Evolutionary conservation across 2,888 invertebrate species (phyloP).

Genomic region (Priocnemis perturbator): DNA sequence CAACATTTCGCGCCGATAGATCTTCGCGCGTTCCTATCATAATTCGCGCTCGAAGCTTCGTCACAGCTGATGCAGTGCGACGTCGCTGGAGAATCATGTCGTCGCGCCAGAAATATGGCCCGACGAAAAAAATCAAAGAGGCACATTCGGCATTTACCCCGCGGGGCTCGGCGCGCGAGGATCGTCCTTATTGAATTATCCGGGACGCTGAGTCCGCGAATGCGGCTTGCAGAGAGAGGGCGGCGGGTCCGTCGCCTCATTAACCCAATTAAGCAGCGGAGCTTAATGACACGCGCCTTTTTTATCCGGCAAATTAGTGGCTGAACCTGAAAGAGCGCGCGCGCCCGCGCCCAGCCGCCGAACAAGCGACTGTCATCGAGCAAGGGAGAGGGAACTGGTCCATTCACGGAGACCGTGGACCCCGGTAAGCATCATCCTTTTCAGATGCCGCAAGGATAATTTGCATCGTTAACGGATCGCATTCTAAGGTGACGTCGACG

Average conservation of each 20-base stretch:
- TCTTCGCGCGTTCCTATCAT: too few species aligned
- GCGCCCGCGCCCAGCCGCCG: conserved; percentile 32
- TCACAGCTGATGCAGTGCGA: too few species aligned
- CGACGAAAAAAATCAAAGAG: too few species aligned
- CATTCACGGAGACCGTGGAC: conserved; percentile 43
- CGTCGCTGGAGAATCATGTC: too few species aligned
- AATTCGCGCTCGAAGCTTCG: too few species aligned
- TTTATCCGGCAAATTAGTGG: conserved; percentile 59
- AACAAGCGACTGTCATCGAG: conserved; percentile 48
- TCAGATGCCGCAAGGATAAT: conserved; percentile 37
- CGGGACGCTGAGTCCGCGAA: conserved; percentile 7
- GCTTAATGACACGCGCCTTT: conserved; percentile 63
- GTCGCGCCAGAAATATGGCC: conserved; percentile 15
- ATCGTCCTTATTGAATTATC: conserved; percentile 51
- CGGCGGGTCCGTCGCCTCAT: conserved; percentile 64
- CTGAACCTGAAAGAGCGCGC: conserved; percentile 37
- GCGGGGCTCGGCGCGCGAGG: neutral
- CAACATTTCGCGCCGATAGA: too few species aligned
- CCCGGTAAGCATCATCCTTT: conserved; percentile 30
- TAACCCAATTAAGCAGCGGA: conserved; percentile 68
- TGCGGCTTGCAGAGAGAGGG: conserved; percentile 14
- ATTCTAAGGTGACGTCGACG: conserved; percentile 17
- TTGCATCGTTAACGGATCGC: conserved; percentile 46
- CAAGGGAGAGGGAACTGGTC: conserved; percentile 20
- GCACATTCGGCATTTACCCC: neutral